Base-by-base conservation (phyloP, 2,888 invertebrate genomes). In the Diloba caeruleocephala region DNA sequence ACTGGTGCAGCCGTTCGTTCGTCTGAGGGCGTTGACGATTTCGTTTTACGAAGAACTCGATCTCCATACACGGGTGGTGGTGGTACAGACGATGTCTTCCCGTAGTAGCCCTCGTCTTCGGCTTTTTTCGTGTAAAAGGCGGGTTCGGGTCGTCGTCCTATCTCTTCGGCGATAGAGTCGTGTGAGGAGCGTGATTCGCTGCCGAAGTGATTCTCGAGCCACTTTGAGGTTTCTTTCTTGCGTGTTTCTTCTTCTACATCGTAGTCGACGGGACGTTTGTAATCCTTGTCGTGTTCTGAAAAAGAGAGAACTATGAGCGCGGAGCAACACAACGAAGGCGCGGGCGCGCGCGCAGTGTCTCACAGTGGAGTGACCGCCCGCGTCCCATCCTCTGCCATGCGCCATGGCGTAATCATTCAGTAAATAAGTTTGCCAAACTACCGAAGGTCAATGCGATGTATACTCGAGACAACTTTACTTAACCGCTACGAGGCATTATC, bases 181-280 rank as follows among this genome's bases (percentile, higher is more conserved):
- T 95, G 95, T 0, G 97, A 97, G 0, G 97, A 96, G 9, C 96
- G 95, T 1, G 97, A 97, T 61, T 97, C 97, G 82, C 97, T 97
- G 41, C 98, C 98, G 81, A 98, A 98, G 85, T 98, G 98, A 78
- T 97, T 96, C 79, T 98, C 98, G 44, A 98, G 94, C 98, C 98
- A 98, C 89, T 97, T 97, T 61, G 97, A 97, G 0, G 98, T 98
- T 91, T 98, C 98, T 66, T 96, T 96, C 87, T 98, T 98, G 55
- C 98, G 95, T 4, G 97, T 97, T 85, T 97, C 97, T 85, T 98
- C 98, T 83, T 98, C 98, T 78, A 97, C 96, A 81, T 97, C 97
- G 76, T 97, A 96, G 87, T 98, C 97, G 60, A 97, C 89, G 0
- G 98, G 97, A 45, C 96, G 96, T 81, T 96, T 96, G 76, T 97